Evolutionary conservation across 2,888 invertebrate species (phyloP), one percentile per base, ranked within the genome.

Genomic region (Chymomyza fuscimana): DNA sequence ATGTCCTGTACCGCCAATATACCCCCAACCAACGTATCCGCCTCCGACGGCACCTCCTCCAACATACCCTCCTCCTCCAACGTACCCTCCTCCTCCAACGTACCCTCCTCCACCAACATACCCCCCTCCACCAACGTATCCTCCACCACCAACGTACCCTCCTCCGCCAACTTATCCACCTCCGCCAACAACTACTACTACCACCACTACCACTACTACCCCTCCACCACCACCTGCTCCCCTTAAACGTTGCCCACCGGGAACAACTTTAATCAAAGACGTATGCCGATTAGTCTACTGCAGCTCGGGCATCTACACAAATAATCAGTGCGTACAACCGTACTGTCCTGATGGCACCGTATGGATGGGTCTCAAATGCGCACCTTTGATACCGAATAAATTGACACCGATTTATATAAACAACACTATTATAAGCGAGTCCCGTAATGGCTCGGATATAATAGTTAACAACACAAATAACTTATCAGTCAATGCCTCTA

Each of bases 261-360:
- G 89, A 25, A 84, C 87, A 0, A 70, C 86, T 0, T 76, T 75
- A 0, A 19, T 89, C 0, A 74, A 76, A 25, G 70, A 67, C 10
- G 19, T 10, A 2, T 91, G 91, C 12, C 86, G 79, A n/a, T 32
- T 82, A n/a, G 52, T 90, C 4, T 83, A 83, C 66, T 90, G 90
- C 54, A 78, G 81, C 4, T 67, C 46, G 0, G 80, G 81, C 9
- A 65, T 82, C 22, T 85, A 80, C 63, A 9, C 25, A 4, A 62
- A 76, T 2, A 81, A 80, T 1, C 75, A 70, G 2, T 90, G 90
- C 58, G 77, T 83, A 22, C 66, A 70, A 12, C 70, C 78, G 0
- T 65, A 65, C 6, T 90, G 90, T 59, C 89, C 90, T 1, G 32
- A 63, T 0, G 89, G 90, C 25, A 86, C 82, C 3, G 46, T 71